These are phyloP conservation scores for Furnarius figulus DNA, from an alignment of 2,113 vertebrate genomes.

Conservation along the genomic window DNA sequence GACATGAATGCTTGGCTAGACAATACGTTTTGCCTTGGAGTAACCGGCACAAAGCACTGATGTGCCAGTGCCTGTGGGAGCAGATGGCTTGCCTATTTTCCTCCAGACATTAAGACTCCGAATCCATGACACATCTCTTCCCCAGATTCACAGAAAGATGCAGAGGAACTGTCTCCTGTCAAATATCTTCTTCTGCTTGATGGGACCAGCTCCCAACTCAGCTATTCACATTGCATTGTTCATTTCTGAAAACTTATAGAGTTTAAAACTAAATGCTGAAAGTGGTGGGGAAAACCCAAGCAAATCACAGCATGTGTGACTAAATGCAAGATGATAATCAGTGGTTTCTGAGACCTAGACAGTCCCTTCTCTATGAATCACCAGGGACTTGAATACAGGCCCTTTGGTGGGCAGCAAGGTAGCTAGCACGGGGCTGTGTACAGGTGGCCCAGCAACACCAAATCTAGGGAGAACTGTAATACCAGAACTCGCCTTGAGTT, in stretches of 20 bases:
- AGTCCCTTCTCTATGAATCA: neutral
- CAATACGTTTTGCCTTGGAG: neutral
- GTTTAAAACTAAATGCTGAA: neutral
- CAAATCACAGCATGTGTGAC: neutral
- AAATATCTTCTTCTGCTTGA: neutral
- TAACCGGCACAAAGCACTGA: neutral
- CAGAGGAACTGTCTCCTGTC: neutral
- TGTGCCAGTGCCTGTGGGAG: neutral
- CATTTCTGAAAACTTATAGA: neutral
- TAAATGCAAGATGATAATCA: neutral
- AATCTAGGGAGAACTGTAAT: neutral
- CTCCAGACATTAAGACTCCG: neutral
- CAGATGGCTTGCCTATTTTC: slow-evolving; percentile 28
- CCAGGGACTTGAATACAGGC: neutral
- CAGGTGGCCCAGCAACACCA: rapidly evolving
- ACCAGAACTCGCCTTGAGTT: neutral
- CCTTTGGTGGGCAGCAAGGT: neutral
- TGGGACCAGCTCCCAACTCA: neutral
- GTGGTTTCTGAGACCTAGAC: neutral
- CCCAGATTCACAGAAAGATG: neutral
- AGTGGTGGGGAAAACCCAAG: neutral
- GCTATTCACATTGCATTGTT: neutral
- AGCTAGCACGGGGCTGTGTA: neutral
- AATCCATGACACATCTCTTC: neutral
- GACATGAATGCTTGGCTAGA: neutral